Evolutionary conservation across 2,113 vertebrate species (phyloP).

Genomic region (Podarcis cretensis): DNA sequence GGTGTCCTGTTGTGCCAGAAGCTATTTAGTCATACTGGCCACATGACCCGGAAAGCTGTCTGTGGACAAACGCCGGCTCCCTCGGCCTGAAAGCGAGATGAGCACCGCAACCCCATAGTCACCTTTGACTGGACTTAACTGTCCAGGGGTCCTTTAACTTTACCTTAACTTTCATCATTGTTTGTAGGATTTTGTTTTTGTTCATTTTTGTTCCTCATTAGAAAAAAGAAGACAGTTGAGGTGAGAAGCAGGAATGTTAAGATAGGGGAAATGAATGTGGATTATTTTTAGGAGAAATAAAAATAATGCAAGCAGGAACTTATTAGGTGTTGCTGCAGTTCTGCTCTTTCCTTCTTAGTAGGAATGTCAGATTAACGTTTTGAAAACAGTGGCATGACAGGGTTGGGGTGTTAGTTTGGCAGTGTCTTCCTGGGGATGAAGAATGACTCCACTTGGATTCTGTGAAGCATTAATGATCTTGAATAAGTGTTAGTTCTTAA

Average conservation of each 20-base stretch:
- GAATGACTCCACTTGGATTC: not conserved
- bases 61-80: too few relatives aligned
- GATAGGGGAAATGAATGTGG: not conserved
- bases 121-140: too few relatives aligned
- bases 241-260: not conserved
- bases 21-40: too few relatives aligned
- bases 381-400: not conserved
- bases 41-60: too few relatives aligned
- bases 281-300: slow-evolving; percentile 11
- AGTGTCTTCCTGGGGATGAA: not conserved
- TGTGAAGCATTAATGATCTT: not conserved
- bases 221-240: slow-evolving; percentile 34
- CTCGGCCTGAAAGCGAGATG: too few relatives aligned
- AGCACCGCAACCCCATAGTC: too few relatives aligned
- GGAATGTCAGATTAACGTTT: not conserved
- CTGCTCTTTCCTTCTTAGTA: not conserved
- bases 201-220: not conserved
- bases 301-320: not conserved
- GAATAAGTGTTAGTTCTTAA: not conserved
- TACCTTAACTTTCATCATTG: not conserved
- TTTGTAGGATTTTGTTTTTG: not conserved
- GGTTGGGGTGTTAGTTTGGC: not conserved
- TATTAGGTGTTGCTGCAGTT: slow-evolving; percentile 4
- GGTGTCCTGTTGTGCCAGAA: too few relatives aligned
- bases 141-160: too few relatives aligned